Conservation (phyloP, 2,113 vertebrate genomes). For the Indicator maculatus region DNA sequence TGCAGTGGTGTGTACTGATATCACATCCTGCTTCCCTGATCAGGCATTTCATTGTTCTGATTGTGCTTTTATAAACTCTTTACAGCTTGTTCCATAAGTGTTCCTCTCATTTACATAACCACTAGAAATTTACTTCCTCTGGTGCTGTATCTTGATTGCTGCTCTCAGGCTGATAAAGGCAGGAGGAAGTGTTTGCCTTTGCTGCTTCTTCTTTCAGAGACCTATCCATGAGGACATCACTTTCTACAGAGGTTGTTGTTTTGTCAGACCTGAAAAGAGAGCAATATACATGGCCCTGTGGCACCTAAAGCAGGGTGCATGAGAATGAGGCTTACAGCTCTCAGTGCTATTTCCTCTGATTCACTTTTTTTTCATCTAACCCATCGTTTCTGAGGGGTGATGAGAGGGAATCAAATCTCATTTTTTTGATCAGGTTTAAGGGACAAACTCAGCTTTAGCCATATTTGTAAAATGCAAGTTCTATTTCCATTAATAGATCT, state of each 20-base stretch:
- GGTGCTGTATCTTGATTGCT: neutral
- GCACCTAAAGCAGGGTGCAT: neutral
- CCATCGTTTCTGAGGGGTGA: neutral
- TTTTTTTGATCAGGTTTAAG: neutral
- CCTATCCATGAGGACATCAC: neutral
- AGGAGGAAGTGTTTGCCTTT: neutral
- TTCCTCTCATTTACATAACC: neutral
- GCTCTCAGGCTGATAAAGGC: neutral
- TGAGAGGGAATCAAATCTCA: neutral
- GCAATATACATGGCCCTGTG: accelerated
- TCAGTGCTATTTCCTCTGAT: neutral
- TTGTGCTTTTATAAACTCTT: neutral
- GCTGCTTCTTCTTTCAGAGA: neutral
- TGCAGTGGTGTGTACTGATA: neutral
- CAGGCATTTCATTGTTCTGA: neutral
- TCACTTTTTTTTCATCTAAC: neutral
- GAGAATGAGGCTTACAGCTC: neutral
- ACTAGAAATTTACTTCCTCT: neutral
- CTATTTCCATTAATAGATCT: neutral
- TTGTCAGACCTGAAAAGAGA: neutral
- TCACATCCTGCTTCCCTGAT: neutral
- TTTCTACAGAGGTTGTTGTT: neutral
- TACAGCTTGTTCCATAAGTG: neutral
- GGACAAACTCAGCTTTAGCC: neutral
- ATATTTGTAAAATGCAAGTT: neutral